Evolutionary conservation across 2,113 vertebrate genomes (phyloP).

Genomic region (Capricornis sumatraensis): DNA sequence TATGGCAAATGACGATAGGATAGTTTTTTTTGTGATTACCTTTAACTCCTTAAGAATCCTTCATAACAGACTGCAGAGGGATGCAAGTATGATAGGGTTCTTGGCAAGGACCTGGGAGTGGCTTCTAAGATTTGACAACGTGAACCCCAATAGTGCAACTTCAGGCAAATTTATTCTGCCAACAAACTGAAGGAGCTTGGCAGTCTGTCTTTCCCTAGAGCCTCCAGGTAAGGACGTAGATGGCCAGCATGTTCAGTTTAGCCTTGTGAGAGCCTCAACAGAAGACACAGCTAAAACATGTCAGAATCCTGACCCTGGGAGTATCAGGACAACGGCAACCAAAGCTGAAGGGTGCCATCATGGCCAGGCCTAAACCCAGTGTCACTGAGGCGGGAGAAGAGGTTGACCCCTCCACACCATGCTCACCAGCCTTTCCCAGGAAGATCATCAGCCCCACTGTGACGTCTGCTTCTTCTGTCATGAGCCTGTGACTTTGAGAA

Average conservation of each 20-base stretch:
- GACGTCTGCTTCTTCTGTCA: slow-evolving; percentile 60
- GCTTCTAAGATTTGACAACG: neutral
- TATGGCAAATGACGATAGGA: neutral
- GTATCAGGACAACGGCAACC: neutral
- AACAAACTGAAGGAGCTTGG: neutral
- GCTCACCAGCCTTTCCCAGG: neutral
- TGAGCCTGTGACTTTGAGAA: neutral
- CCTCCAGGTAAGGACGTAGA: neutral
- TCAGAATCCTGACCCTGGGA: neutral
- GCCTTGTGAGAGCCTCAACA: neutral
- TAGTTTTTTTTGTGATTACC: neutral
- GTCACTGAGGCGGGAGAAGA: neutral
- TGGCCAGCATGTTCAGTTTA: neutral
- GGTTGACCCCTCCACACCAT: neutral
- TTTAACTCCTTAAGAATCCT: neutral
- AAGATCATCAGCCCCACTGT: slow-evolving; percentile 65
- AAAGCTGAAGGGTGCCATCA: neutral
- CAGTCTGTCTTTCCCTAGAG: neutral
- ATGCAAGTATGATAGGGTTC: neutral
- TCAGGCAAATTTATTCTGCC: neutral
- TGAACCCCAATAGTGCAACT: neutral
- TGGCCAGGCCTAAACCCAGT: slow-evolving; percentile 16
- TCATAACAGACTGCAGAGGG: neutral
- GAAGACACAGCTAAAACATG: neutral
- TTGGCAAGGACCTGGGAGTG: neutral